phyloP scores from a whole-genome alignment of 2,888 invertebrate genomes.

The Graphium colonna region DNA sequence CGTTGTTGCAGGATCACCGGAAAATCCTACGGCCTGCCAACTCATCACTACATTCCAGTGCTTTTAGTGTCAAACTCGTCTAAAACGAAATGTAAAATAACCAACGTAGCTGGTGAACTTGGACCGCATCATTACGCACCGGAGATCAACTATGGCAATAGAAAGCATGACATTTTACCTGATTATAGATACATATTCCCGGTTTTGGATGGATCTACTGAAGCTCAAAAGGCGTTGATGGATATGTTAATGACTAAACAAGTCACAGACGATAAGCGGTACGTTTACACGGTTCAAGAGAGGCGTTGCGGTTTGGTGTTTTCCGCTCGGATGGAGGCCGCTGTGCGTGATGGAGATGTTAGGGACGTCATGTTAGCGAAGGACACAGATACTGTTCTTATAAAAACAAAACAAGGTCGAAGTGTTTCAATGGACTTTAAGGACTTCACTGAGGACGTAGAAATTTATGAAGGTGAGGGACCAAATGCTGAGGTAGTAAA shows the following conservation, averaged over 20 bases:
- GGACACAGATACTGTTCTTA: constrained; percentile 86
- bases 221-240: constrained; percentile 82
- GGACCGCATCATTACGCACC: constrained; percentile 82
- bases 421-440: constrained; percentile 87
- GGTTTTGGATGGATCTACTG: constrained; percentile 83
- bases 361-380: constrained; percentile 88
- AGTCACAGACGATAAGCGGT: constrained; percentile 80
- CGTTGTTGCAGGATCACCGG: constrained; percentile 89
- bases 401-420: constrained; percentile 86
- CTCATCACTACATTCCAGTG: constrained; percentile 90
- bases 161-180: constrained; percentile 83
- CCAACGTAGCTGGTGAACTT: constrained; percentile 81
- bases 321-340: constrained; percentile 86
- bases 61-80: constrained; percentile 76
- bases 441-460: constrained; percentile 78
- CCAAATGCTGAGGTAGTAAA: constrained; percentile 82
- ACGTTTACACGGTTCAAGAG: constrained; percentile 88
- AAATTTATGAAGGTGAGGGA: constrained; percentile 86
- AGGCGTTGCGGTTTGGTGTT: constrained; percentile 87
- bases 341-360: constrained; percentile 88
- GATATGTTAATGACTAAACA: constrained; percentile 82
- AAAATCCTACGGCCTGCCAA: constrained; percentile 86
- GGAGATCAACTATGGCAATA: constrained; percentile 82
- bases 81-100: constrained; percentile 81
- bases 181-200: constrained; percentile 89